Percentiles rank a stretch among this genome's conserved stretches.
Evolutionary conservation across 1,140 invertebrate genomes (phyloP).

Genomic region (Zeugodacus cucurbitae): DNA sequence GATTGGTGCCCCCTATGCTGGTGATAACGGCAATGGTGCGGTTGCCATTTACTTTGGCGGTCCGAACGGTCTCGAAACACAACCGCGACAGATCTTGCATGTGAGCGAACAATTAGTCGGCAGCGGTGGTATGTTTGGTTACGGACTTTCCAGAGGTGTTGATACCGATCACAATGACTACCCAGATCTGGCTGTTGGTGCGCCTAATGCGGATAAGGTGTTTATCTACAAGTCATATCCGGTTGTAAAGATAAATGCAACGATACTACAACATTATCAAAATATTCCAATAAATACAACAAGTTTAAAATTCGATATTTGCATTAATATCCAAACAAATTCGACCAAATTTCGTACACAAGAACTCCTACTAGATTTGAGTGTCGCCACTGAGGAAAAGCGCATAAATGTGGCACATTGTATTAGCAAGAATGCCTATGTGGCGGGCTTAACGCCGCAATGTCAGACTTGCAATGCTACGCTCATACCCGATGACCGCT

Average conservation of each 20-base stretch:
- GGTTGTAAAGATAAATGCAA: constrained; percentile 66
- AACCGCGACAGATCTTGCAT: constrained; percentile 64
- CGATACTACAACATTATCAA: constrained; percentile 62
- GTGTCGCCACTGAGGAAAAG: constrained; percentile 37
- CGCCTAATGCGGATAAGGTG: constrained; percentile 68
- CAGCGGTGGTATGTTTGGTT: constrained; percentile 62
- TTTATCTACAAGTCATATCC: constrained; percentile 69
- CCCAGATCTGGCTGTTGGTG: constrained; percentile 72
- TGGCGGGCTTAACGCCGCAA: background rate
- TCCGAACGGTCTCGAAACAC: constrained; percentile 66
- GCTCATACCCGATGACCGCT: constrained; percentile 40
- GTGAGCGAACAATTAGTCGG: constrained; percentile 50
- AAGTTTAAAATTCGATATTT: constrained; percentile 65
- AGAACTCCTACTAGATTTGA: constrained; percentile 18
- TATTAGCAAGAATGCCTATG: background rate
- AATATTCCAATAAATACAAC: constrained; percentile 56
- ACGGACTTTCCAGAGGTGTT: constrained; percentile 70
- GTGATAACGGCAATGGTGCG: constrained; percentile 64
- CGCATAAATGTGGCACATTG: background rate
- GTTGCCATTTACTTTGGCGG: constrained; percentile 74
- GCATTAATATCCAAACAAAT: constrained; percentile 48
- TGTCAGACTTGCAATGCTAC: background rate
- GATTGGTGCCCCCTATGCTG: constrained; percentile 73
- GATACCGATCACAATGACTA: constrained; percentile 73
- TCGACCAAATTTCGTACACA: constrained; percentile 47